Evolutionary conservation across 2,888 invertebrate species (phyloP), one percentile per base, ranked within the genome.

Genomic region (Chrysolina haemoptera): DNA sequence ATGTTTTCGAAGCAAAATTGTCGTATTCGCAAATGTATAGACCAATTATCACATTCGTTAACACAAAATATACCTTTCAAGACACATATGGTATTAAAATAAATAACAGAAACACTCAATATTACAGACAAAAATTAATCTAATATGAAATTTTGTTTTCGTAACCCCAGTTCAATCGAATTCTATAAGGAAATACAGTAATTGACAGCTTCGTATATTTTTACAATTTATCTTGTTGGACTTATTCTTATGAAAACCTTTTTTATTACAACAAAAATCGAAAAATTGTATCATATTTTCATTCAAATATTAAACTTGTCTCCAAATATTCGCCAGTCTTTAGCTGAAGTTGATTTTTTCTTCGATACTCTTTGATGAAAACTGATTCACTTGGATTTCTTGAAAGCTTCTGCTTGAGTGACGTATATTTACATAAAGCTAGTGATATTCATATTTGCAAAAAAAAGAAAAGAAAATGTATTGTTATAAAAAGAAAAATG

Each of bases 401-500:
- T 69, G 27, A 65, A 62, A 77, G 86, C 85, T 86, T 86, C 80
- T 82, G 86, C 86, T 86, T 85, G 76, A 83, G 83, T 85, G 80
- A 82, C 81, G 80, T 83, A 85, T 84, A 82, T 81, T 79, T 78
- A 78, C 78, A 77, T 77, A 83, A 84, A 86, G 85, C 85, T 87
- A 87, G 86, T 86, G 87, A 87, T 87, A 87, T 84, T 79, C 82
- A 75, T 84, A 85, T 81, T 84, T 83, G 85, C 84, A 84, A 86
- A 82, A 83, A 82, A 83, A 77, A 79, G 81, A 83, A 83, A 77
- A 79, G 81, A 83, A 83, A 85, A 89, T 91, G 91, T 91, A 91
- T 91, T 91, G 91, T 91, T 91, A 89, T 83, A 63, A 73, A 65
- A 64, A 62, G 70, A 53, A 55, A 80, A 79, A 85, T 87, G 87